Conservation (phyloP, 2,113 vertebrate genomes). For the Phylloscopus whistleri region DNA sequence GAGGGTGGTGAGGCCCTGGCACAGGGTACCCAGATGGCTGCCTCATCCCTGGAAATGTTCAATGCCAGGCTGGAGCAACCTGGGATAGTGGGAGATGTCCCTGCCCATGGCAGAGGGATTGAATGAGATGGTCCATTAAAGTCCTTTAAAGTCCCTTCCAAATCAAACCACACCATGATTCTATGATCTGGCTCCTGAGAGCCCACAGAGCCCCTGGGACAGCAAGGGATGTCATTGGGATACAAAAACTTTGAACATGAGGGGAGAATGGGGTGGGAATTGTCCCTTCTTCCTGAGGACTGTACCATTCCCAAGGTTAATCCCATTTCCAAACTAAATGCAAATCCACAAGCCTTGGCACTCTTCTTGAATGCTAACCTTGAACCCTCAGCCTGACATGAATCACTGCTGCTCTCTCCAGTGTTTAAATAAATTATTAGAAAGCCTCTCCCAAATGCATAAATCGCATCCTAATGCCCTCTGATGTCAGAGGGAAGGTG, state of each 20-base stretch:
- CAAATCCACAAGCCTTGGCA: background rate
- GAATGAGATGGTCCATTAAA: background rate
- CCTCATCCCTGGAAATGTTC: background rate
- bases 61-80: background rate
- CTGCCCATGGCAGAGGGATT: background rate
- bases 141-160: background rate
- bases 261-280: background rate
- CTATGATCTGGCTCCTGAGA: background rate
- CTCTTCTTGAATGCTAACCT: background rate
- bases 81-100: background rate
- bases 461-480: conserved; percentile 8
- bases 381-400: background rate
- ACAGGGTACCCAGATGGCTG: background rate
- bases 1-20: background rate
- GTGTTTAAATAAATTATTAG: background rate
- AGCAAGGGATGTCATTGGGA: background rate
- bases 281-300: background rate
- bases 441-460: background rate
- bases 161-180: background rate
- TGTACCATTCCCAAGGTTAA: background rate
- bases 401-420: background rate
- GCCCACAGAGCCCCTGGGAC: background rate
- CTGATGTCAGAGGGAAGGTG: conserved; percentile 13
- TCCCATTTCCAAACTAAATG: background rate
- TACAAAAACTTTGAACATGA: background rate